These are phyloP conservation scores for Artemisiospiza belli DNA, from an alignment of 2,113 vertebrate genomes.

Conservation along the genomic window DNA sequence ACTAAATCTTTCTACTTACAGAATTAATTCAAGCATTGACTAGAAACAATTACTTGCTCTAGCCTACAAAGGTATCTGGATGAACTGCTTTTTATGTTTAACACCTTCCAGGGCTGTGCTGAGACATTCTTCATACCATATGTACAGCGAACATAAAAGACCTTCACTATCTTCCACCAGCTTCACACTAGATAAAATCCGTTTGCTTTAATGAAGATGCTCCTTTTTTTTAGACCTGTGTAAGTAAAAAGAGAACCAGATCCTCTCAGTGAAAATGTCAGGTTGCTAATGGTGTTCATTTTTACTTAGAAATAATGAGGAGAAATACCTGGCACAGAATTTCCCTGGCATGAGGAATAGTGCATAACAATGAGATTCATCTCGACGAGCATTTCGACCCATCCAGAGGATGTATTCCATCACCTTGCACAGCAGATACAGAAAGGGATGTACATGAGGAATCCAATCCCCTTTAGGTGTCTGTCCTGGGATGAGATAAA, in stretches of 20 bases:
- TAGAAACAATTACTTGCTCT: not conserved
- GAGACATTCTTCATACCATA: not conserved
- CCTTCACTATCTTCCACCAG: not conserved
- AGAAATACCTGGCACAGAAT: not conserved
- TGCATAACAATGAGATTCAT: not conserved
- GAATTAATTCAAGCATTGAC: not conserved
- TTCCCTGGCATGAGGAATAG: not conserved
- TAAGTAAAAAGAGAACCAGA: constrained; percentile 15
- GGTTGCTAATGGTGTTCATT: not conserved
- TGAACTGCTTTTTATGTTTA: not conserved
- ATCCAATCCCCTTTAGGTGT: not conserved
- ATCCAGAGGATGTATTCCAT: not conserved
- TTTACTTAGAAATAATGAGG: constrained; percentile 25
- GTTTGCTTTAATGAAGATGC: not conserved
- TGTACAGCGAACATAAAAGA: not conserved
- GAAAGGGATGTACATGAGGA: not conserved
- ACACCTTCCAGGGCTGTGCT: not conserved
- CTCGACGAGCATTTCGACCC: not conserved
- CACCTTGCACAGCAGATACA: not conserved
- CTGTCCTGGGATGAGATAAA: not conserved
- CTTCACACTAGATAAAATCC: not conserved
- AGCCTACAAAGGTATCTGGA: not conserved
- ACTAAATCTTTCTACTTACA: not conserved
- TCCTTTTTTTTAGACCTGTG: not conserved
- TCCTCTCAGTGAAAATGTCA: constrained; percentile 2